phyloP scores from a whole-genome alignment of 1,140 invertebrate species.

The Penaeus vannamei region DNA sequence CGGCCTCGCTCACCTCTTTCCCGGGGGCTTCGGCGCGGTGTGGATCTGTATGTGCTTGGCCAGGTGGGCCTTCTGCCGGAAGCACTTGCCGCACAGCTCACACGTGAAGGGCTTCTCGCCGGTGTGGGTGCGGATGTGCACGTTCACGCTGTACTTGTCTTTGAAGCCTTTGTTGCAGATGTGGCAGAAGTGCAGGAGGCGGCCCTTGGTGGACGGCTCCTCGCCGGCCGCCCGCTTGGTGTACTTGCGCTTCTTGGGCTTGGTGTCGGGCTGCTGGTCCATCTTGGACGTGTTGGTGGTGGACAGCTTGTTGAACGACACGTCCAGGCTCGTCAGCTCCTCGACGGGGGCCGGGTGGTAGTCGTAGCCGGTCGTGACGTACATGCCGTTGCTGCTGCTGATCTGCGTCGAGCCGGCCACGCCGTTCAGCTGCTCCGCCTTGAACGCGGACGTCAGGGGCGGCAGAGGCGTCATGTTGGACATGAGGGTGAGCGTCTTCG shows the following conservation, averaged over 20 bases:
- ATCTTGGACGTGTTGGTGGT: conserved; percentile 57
- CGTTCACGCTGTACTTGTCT: conserved; percentile 93
- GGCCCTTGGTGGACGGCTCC: conserved; percentile 68
- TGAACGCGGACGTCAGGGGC: conserved; percentile 65
- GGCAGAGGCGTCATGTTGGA: conserved; percentile 67
- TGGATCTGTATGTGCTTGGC: conserved; percentile 98
- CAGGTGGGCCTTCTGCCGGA: conserved; percentile 95
- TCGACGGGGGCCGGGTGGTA: conserved; percentile 61
- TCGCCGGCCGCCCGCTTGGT: conserved; percentile 65
- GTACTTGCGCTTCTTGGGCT: conserved; percentile 68
- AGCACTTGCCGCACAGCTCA: conserved; percentile 89
- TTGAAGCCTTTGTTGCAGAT: conserved; percentile 95
- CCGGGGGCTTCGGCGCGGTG: conserved; percentile 75
- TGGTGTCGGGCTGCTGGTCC: conserved; percentile 46
- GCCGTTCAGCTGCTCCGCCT: conserved; percentile 64
- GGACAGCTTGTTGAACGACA: conserved; percentile 64
- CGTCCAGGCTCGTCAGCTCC: conserved; percentile 62
- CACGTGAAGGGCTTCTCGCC: conserved; percentile 93
- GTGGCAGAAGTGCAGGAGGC: conserved; percentile 89
- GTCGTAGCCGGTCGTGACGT: conserved; percentile 61
- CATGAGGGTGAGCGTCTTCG: conserved; percentile 64
- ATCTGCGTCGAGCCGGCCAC: conserved; percentile 65
- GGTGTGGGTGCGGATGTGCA: conserved; percentile 91
- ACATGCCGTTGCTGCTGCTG: conserved; percentile 67
- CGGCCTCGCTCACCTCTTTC: conserved; percentile 61